These are phyloP conservation scores for Xenopus borealis DNA, from an alignment of 2,113 vertebrate genomes.

Conservation along the genomic window DNA sequence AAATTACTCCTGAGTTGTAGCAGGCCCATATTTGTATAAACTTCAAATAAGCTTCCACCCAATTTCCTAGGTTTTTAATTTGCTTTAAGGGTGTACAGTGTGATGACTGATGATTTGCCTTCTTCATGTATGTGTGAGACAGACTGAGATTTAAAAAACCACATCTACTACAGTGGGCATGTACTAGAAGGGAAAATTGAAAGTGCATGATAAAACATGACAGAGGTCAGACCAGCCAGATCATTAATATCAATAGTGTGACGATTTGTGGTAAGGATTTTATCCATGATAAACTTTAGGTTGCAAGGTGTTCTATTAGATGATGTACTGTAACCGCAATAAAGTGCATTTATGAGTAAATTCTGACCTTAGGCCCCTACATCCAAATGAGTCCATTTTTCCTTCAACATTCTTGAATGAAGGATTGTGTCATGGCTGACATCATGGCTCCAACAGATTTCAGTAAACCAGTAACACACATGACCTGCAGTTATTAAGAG, in stretches of 20 bases:
- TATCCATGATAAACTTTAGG: constrained; percentile 45
- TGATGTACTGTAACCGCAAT: constrained; percentile 9
- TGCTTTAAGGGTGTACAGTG: background rate
- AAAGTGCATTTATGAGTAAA: constrained; percentile 40
- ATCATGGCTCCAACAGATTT: background rate
- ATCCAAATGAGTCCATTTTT: background rate
- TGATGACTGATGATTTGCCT: no score
- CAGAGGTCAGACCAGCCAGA: constrained; percentile 38
- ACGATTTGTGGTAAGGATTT: constrained; percentile 40
- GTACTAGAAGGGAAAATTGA: constrained; percentile 26
- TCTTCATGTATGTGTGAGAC: constrained; percentile 26
- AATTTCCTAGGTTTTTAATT: background rate
- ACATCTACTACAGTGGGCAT: constrained; percentile 16
- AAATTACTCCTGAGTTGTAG: no score
- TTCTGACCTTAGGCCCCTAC: constrained; percentile 27
- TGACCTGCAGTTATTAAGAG: constrained; percentile 27
- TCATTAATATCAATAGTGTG: constrained; percentile 29
- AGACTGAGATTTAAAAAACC: constrained; percentile 20
- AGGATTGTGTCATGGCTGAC: background rate
- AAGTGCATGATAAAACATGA: constrained; percentile 37
- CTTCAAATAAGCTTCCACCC: no score
- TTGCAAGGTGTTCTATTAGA: constrained; percentile 48
- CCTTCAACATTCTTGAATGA: background rate
- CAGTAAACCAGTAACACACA: constrained; percentile 4
- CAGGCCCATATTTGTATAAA: no score